Base-by-base conservation (phyloP, 2,797 vertebrate species). In the Myripristis jacobus region DNA sequence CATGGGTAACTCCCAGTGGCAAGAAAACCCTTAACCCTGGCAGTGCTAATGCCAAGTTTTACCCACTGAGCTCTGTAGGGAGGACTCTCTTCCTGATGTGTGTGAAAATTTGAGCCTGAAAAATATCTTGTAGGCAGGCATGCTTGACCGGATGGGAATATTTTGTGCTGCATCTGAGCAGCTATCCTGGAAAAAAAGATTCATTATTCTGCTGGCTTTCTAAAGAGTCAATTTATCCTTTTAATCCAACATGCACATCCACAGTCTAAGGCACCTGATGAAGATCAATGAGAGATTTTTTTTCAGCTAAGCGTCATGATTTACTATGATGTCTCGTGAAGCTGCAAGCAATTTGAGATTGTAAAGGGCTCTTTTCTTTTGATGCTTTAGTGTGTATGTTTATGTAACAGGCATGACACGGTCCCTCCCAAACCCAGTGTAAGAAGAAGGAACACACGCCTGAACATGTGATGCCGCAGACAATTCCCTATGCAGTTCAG, bases 391-490 rank as follows among this genome's bases (percentile, higher is more conserved):
- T 10, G 11, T 38, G 36, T 46, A 16, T 38, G 44, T 77, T 70
- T 66, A 50, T 44, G 22, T 67, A 66, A 72, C 44, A 66, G 43
- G 25, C 67, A 27, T 4, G n/a, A 55, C 57, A 66, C 36, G 0
- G 8, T 77, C 75, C 70, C 61, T 54, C 60, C 7, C 1, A 34
- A 70, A 66, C 19, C 31, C 47, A 52, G 19, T 43, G 47, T 27
- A 27, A 74, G 59, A 31, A 43, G 52, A 4, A 46, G 19, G 51
- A 66, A 69, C 53, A 80, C 61, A 50, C 50, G 53, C 59, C 64
- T 27, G 57, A 63, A 72, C 83, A 77, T 70, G 83, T 85, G 82
- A 84, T 13, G 1, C 41, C 16, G 15, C 24, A 67, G 51, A 82
- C 38, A n/a, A 69, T 82, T 86, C 69, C 73, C 66, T 1, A 1